Evolutionary conservation across 2,797 vertebrate genomes (phyloP).

Genomic region (Anguilla anguilla): DNA sequence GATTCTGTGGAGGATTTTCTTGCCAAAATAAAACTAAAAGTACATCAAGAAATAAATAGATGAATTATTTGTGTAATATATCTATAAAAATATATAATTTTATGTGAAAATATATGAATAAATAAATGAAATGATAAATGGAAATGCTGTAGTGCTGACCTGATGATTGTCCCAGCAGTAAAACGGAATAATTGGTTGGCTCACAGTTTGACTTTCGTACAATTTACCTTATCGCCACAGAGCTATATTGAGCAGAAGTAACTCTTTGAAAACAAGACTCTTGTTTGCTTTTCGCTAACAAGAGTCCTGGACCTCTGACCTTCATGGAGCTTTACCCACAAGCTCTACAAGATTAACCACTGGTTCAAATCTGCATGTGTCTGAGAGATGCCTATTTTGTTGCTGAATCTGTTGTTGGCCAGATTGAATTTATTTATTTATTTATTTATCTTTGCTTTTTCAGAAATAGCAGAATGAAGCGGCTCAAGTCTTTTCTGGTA

Average conservation of each 20-base stretch:
- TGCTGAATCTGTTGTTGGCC: neutral
- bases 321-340: neutral
- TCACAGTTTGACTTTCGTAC: neutral
- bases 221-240: neutral
- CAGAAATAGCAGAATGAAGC: conserved; percentile 6
- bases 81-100: neutral
- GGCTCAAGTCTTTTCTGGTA: conserved; percentile 17
- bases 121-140: neutral
- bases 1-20: neutral
- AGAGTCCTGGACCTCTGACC: neutral
- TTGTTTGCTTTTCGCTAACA: neutral
- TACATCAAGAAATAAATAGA: neutral
- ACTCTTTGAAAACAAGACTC: neutral
- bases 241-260: neutral
- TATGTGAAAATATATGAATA: neutral
- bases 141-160: neutral
- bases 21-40: neutral
- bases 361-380: neutral
- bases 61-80: neutral
- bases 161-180: neutral
- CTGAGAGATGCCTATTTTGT: neutral
- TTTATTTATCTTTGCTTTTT: neutral
- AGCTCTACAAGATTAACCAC: neutral
- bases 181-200: neutral
- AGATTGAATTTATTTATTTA: neutral